phyloP scores from a whole-genome alignment of 2,113 vertebrate genomes.

The Noturus placidus region DNA sequence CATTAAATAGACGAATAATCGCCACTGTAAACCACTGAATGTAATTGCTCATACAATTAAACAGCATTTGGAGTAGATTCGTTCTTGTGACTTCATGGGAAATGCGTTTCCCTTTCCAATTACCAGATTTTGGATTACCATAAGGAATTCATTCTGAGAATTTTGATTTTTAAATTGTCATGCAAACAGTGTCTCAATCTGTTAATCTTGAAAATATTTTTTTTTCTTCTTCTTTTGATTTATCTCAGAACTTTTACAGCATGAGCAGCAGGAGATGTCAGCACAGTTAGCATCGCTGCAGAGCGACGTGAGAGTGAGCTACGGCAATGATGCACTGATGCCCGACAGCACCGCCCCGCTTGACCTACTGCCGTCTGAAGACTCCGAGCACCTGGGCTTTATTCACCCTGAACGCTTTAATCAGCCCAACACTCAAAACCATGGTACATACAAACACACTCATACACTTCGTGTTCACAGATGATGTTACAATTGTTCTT shows the following conservation, averaged over 20 bases:
- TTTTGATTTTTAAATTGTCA: not conserved
- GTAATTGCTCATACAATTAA: not conserved
- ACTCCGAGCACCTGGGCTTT: slow-evolving; percentile 83
- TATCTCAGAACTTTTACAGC: slow-evolving; percentile 85
- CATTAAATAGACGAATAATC: not conserved
- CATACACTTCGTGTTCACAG: not conserved
- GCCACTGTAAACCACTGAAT: not conserved
- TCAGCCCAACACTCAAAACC: slow-evolving; percentile 93
- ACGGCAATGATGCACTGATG: slow-evolving; percentile 97
- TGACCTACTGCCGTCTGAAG: slow-evolving; percentile 84
- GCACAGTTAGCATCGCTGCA: slow-evolving; percentile 93
- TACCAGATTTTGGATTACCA: not conserved
- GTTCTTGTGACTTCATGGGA: not conserved
- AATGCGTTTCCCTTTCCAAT: too few species aligned
- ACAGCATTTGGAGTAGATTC: not conserved
- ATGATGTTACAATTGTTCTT: not conserved
- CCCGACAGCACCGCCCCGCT: slow-evolving; percentile 79
- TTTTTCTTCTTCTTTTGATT: not conserved
- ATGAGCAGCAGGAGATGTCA: slow-evolving; percentile 92
- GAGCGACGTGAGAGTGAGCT: slow-evolving; percentile 91
- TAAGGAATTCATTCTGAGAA: not conserved
- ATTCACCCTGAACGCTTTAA: slow-evolving; percentile 93
- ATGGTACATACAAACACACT: slow-evolving; percentile 72
- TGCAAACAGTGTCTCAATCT: not conserved
- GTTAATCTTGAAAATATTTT: not conserved